Base-by-base conservation (phyloP, 2,888 invertebrate genomes). In the Orchesellides sinensis region DNA sequence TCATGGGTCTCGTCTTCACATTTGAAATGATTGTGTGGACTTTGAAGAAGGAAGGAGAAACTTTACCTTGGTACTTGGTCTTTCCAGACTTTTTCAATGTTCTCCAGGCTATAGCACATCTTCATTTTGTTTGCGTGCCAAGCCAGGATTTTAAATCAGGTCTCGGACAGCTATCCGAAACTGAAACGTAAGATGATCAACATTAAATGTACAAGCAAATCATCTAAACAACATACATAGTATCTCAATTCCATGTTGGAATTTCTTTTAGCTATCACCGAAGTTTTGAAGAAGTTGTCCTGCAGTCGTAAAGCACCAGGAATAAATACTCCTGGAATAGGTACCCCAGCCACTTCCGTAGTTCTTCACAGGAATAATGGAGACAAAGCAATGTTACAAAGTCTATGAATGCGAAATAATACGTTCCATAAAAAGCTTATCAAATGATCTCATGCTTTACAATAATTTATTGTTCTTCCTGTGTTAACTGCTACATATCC, bases 61-160 rank as follows among this genome's bases (percentile, higher is more conserved):
- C 78, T 6, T 65, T 81, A 1, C 80, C 83, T n/a, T 88, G 86
- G 86, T 83, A 78, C 35, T 80, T 87, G 66, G 68, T 83, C 4
- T 77, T 87, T 17, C 84, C 85, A n/a, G 87, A 88, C 66, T 35
- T 87, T 6, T 12, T 88, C 25, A 85, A 85, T 65, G 35, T 83
- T 8, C 35, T 86, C 32, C 88, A 88, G 72, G 85, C 87, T 1
- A 52, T 87, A 27, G 85, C 85, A n/a, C 8, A 86, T 87, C 49
- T 88, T 88, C 54, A 32, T 83, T 8, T 69, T 87, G 29, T 88
- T 87, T 77, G 86, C 85, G 19, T 88, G 88, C 52, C 86, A 88
- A 54, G 73, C 32, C 2, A 86, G 87, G 49, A 81, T 87, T 1
- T 65, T 88, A 14, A 72, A 81, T 23, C 83, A 84, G 10, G 66